phyloP scores from a whole-genome alignment of 2,888 invertebrate genomes.

The Morpho helenor region DNA sequence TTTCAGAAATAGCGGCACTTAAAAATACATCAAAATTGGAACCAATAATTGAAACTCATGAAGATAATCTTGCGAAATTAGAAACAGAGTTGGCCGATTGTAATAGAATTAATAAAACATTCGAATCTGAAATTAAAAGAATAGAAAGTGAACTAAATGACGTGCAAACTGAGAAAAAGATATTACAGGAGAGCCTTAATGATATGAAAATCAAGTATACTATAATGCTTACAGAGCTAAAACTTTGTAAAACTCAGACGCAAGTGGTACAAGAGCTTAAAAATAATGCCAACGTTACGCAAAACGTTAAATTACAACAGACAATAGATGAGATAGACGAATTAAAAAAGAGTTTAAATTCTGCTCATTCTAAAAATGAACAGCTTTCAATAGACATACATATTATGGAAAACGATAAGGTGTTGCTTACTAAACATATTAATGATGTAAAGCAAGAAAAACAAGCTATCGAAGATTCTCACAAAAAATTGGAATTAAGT shows the following conservation, averaged over 20 bases:
- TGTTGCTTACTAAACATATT: conserved; percentile 61
- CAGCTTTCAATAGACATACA: conserved; percentile 73
- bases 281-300: conserved; percentile 48
- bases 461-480: conserved; percentile 38
- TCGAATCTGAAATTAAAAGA: conserved; percentile 80
- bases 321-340: conserved; percentile 61
- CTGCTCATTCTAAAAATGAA: conserved; percentile 62
- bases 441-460: conserved; percentile 61
- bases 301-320: conserved; percentile 44
- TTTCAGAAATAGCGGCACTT: conserved; percentile 81
- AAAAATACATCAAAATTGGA: conserved; percentile 83
- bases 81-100: conserved; percentile 83
- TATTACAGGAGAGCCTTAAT: conserved; percentile 71
- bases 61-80: conserved; percentile 82
- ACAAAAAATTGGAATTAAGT: conserved; percentile 43
- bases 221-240: conserved; percentile 62
- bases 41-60: conserved; percentile 85
- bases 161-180: conserved; percentile 60
- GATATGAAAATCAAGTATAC: conserved; percentile 77
- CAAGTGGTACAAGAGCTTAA: conserved; percentile 73
- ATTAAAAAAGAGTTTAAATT: conserved; percentile 54
- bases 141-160: conserved; percentile 76
- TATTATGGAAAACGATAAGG: conserved; percentile 74
- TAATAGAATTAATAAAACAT: conserved; percentile 75
- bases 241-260: conserved; percentile 61